Percentiles rank a stretch among this genome's conserved stretches.
Evolutionary conservation across 1,140 invertebrate species (phyloP).

Genomic region (Holcopasites calliopsidis): DNA sequence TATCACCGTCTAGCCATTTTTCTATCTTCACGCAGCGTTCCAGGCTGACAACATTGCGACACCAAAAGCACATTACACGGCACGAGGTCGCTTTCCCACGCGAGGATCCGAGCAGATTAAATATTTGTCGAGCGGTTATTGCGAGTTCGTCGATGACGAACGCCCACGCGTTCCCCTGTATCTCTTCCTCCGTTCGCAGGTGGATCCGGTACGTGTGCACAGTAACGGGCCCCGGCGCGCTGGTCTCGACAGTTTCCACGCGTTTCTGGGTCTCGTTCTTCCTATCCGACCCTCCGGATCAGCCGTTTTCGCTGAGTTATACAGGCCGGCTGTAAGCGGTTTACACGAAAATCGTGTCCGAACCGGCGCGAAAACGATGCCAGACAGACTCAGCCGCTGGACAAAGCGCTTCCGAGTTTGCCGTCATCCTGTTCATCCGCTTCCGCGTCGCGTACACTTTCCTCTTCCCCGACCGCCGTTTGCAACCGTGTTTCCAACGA

Average conservation of each 20-base stretch:
- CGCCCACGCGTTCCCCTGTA: neutral
- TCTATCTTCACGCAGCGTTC: neutral
- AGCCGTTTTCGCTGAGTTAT: conserved; percentile 45
- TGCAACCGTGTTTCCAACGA: neutral
- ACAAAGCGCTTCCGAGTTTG: conserved; percentile 61
- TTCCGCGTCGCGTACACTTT: conserved; percentile 23
- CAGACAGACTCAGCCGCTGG: conserved; percentile 37
- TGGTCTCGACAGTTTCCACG: neutral
- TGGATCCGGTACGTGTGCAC: neutral
- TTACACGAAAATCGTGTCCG: conserved; percentile 51
- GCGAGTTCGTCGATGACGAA: conserved; percentile 22
- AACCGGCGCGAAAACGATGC: conserved; percentile 55
- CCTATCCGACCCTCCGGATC: conserved; percentile 27
- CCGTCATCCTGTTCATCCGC: conserved; percentile 50
- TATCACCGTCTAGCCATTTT: no score
- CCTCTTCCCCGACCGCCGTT: conserved; percentile 18
- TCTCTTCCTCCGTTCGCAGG: neutral
- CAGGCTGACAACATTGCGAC: conserved; percentile 20
- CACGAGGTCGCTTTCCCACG: conserved; percentile 43
- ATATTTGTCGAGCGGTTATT: conserved; percentile 60
- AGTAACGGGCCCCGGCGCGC: neutral
- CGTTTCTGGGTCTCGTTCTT: no score
- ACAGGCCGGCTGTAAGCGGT: conserved; percentile 49
- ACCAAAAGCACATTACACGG: conserved; percentile 27
- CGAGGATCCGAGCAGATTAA: conserved; percentile 29